Percentiles rank a stretch among this genome's conserved stretches.
Evolutionary conservation across 2,888 invertebrate species (phyloP).

Genomic region (Sycophila texana): DNA sequence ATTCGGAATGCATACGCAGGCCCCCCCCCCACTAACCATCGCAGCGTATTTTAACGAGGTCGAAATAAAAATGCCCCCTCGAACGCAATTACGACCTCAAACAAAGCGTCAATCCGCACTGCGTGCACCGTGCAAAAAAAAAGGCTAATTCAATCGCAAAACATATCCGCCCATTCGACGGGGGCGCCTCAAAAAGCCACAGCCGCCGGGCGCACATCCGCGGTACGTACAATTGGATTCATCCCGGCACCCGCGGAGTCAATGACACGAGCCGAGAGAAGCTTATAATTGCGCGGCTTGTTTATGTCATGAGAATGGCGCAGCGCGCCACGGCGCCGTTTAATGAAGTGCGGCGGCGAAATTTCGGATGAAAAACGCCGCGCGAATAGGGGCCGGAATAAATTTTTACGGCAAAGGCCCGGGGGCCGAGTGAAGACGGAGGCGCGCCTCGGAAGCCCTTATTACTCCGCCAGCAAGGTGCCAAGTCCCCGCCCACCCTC

Average conservation of each 20-base stretch:
- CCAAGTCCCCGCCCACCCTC: conserved; percentile 31
- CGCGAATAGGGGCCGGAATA: conserved; percentile 39
- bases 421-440: neutral
- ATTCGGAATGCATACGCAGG: too few relatives aligned
- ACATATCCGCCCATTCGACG: neutral
- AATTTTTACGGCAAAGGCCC: conserved; percentile 23
- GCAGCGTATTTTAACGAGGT: too few relatives aligned
- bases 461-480: conserved; percentile 41
- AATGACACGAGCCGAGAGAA: conserved; percentile 26
- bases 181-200: neutral
- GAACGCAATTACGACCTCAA: too few relatives aligned
- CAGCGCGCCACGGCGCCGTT: conserved; percentile 2
- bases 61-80: too few relatives aligned
- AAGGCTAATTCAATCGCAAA: neutral
- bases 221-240: neutral
- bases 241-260: neutral
- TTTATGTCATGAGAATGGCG: conserved; percentile 31
- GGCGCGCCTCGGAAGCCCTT: conserved; percentile 15
- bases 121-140: too few relatives aligned
- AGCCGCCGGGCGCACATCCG: neutral
- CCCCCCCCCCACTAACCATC: too few relatives aligned
- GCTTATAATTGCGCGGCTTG: conserved; percentile 27
- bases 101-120: too few relatives aligned
- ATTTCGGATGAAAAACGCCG: conserved; percentile 37
- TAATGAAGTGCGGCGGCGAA: conserved; percentile 44